Conservation (phyloP, 2,797 vertebrate species). For the Lophotriccus pileatus region DNA sequence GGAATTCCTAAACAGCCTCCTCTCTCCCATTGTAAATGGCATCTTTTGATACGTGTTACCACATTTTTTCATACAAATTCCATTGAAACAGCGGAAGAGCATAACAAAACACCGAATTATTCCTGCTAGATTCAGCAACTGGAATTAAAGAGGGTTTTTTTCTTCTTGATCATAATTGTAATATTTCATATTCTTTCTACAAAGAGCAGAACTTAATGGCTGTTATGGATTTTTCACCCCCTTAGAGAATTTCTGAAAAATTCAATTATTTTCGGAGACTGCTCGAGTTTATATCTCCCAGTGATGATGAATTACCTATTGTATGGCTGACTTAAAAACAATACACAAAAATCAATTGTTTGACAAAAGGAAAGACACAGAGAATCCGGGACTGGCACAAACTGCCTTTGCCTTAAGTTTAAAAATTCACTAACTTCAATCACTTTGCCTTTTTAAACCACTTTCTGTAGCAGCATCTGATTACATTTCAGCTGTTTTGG, state of each 20-base stretch:
- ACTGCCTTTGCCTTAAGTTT: neutral
- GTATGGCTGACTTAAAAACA: slow-evolving; percentile 51
- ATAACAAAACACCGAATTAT: neutral
- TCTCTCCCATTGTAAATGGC: neutral
- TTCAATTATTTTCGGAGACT: slow-evolving; percentile 70
- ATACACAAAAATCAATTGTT: slow-evolving; percentile 71
- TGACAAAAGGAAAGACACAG: slow-evolving; percentile 47
- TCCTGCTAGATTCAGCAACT: neutral
- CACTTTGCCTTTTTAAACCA: neutral
- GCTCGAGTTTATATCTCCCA: slow-evolving; percentile 46
- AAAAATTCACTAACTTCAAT: slow-evolving; percentile 8
- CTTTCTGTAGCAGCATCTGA: slow-evolving; percentile 16
- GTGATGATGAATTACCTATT: slow-evolving; percentile 62
- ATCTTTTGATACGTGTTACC: neutral
- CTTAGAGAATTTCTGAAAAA: slow-evolving; percentile 69
- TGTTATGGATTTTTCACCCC: slow-evolving; percentile 61
- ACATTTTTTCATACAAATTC: neutral
- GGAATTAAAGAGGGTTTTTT: neutral
- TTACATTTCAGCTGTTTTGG: slow-evolving; percentile 38
- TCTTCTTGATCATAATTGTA: neutral
- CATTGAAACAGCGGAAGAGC: neutral
- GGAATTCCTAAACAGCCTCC: neutral
- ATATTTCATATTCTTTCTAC: slow-evolving; percentile 45
- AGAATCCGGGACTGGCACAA: neutral
- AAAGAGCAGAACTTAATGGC: slow-evolving; percentile 62